phyloP scores from a whole-genome alignment of 2,888 invertebrate species.

The Dastarcus helophoroides region DNA sequence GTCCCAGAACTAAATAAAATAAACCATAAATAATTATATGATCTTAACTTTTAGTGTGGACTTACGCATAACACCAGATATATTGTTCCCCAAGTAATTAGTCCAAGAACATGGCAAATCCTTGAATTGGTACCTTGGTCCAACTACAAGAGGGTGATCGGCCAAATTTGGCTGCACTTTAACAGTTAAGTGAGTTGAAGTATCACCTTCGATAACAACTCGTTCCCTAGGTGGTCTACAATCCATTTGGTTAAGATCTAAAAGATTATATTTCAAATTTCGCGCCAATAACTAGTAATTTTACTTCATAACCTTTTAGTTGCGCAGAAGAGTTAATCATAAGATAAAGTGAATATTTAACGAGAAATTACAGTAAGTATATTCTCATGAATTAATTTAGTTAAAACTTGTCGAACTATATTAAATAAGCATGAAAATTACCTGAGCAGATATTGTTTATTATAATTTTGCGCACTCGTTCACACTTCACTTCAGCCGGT shows the following conservation, averaged over 20 bases:
- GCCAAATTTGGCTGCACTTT: constrained; percentile 54
- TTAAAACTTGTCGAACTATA: no score
- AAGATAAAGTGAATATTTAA: not conserved
- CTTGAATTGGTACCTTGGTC: constrained; percentile 57
- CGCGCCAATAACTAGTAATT: constrained; percentile 5
- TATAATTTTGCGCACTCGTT: constrained; percentile 45
- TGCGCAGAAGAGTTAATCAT: not conserved
- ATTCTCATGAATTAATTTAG: no score
- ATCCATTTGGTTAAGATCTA: constrained; percentile 63
- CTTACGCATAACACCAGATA: constrained; percentile 65
- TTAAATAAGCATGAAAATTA: no score
- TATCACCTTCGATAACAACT: constrained; percentile 53
- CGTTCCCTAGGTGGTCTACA: constrained; percentile 47
- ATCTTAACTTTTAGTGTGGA: no score
- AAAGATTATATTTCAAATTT: constrained; percentile 11
- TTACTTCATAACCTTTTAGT: constrained; percentile 6
- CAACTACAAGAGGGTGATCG: constrained; percentile 63
- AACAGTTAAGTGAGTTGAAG: constrained; percentile 46
- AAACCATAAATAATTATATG: not conserved
- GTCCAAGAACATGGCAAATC: constrained; percentile 55
- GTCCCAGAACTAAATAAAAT: constrained; percentile 62
- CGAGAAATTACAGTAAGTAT: no score
- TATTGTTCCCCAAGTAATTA: constrained; percentile 48
- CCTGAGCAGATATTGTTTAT: constrained; percentile 56
- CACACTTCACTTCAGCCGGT: constrained; percentile 48